Percentiles rank a stretch among this genome's conserved stretches.
Evolutionary conservation across 35 echinoderm and acorn worm genomes (phyloP).

Genomic region (Lytechinus variegatus): DNA sequence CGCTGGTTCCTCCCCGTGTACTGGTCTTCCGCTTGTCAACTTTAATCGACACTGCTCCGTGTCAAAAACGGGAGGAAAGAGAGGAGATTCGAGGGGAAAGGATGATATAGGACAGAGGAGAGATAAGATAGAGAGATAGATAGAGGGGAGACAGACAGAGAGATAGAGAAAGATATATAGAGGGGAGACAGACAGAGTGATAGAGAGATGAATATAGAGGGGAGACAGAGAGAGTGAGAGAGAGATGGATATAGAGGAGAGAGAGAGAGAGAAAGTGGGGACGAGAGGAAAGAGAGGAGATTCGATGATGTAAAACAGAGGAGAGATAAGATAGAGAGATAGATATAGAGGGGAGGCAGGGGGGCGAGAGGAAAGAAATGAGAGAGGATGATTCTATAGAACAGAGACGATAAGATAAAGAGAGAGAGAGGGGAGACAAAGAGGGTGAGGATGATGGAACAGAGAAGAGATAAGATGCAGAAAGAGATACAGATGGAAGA

Average conservation of each 20-base stretch:
- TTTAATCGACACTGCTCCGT: background rate
- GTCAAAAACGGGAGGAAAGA: background rate
- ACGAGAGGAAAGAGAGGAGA: background rate
- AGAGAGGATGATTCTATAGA: background rate
- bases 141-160: background rate
- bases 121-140: background rate
- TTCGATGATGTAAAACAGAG: background rate
- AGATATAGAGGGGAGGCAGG: background rate
- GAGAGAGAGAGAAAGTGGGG: no score
- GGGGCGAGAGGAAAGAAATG: background rate
- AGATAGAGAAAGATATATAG: no score
- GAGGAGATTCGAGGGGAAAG: background rate
- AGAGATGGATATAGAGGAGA: background rate
- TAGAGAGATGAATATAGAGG: background rate
- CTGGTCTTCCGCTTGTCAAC: constrained; percentile 36
- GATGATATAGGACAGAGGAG: background rate
- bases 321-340: background rate
- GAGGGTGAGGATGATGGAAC: background rate
- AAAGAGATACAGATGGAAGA: background rate
- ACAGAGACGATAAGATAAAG: background rate
- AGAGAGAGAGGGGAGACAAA: background rate
- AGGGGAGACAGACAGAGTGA: background rate
- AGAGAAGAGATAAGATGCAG: background rate
- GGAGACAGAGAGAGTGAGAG: background rate
- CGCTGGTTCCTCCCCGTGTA: constrained; percentile 43